Conservation (phyloP, 2,113 vertebrate genomes). For the Artemisiospiza belli region DNA sequence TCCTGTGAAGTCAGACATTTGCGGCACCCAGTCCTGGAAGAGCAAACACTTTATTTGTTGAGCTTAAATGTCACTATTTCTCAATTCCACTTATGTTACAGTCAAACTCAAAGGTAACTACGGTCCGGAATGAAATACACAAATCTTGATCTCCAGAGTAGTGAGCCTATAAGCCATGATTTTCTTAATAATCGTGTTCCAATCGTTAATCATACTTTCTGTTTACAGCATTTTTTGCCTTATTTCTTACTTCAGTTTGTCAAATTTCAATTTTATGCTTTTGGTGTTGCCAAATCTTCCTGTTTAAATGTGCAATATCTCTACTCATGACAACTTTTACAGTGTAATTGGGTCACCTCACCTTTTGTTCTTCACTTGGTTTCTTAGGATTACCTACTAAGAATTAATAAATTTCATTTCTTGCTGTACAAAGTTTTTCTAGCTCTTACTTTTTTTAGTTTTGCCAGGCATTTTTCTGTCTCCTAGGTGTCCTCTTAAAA, state of each 20-base stretch:
- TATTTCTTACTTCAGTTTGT: neutral
- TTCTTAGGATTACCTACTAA: neutral
- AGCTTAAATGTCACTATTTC: neutral
- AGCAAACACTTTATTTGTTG: neutral
- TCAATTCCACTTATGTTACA: neutral
- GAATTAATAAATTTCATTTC: neutral
- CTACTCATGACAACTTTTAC: neutral
- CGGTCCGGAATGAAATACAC: neutral
- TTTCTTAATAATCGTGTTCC: neutral
- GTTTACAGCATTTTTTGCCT: neutral
- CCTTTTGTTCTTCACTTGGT: neutral
- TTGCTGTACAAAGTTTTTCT: neutral
- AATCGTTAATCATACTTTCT: rapidly evolving
- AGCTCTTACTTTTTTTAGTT: neutral
- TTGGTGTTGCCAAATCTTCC: neutral
- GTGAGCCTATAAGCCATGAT: neutral
- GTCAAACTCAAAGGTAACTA: neutral
- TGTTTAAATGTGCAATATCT: neutral
- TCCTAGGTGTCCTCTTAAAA: neutral
- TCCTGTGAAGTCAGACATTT: neutral
- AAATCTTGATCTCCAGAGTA: neutral
- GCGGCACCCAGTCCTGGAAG: neutral
- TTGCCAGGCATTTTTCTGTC: neutral
- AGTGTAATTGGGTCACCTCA: neutral
- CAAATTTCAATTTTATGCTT: neutral